A percentile compares a stretch with the other conserved stretches of the same genome.
Conservation (phyloP, 2,888 invertebrate genomes). For the Deilephila porcellus region DNA sequence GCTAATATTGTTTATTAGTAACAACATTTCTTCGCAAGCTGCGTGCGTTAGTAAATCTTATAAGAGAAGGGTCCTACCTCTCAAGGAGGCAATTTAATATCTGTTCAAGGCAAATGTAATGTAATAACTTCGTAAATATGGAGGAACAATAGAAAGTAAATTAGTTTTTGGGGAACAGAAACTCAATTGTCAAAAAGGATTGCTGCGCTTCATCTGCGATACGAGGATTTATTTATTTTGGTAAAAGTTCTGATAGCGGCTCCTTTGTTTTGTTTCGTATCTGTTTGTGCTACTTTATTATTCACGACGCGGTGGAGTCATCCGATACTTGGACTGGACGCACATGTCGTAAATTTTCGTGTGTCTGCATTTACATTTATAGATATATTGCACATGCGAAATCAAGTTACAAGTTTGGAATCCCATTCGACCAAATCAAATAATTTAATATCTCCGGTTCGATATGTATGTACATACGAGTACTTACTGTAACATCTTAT, state of each 20-base stretch:
- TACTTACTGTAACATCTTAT: not conserved
- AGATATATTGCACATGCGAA: not conserved
- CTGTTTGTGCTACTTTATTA: slow-evolving; percentile 47
- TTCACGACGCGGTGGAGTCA: slow-evolving; percentile 47
- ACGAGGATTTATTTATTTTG: slow-evolving; percentile 45
- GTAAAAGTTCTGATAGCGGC: slow-evolving; percentile 46
- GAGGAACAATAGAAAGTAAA: slow-evolving; percentile 77
- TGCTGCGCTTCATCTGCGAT: slow-evolving; percentile 57
- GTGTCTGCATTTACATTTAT: slow-evolving; percentile 42
- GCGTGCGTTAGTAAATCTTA: slow-evolving; percentile 57
- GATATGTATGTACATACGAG: not conserved
- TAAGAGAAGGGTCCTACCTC: slow-evolving; percentile 64
- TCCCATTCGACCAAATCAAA: not conserved
- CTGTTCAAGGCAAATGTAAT: slow-evolving; percentile 75
- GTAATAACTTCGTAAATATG: slow-evolving; percentile 77
- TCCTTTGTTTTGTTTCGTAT: slow-evolving; percentile 47
- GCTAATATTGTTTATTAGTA: slow-evolving; percentile 51
- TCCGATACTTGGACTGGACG: slow-evolving; percentile 44
- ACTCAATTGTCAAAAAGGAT: slow-evolving; percentile 74
- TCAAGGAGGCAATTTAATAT: slow-evolving; percentile 72
- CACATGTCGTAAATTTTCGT: slow-evolving; percentile 50
- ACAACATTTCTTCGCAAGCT: slow-evolving; percentile 36
- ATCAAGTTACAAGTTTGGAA: not conserved
- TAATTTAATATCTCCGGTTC: not conserved
- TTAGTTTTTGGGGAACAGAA: slow-evolving; percentile 74